Conservation (phyloP, 2,113 vertebrate species). For the Gila orcuttii region DNA sequence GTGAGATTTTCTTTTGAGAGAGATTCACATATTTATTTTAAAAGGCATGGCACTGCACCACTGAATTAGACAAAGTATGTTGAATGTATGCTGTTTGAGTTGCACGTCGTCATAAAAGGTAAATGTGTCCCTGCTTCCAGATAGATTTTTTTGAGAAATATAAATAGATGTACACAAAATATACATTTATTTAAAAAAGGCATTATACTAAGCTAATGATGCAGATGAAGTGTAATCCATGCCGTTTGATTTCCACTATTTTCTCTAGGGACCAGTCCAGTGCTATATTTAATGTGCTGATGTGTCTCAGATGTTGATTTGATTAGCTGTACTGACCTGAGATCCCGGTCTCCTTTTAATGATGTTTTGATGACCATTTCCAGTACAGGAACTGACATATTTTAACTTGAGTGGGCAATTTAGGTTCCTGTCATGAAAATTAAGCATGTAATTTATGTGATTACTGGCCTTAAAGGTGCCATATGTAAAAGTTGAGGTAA, state of each 20-base stretch:
- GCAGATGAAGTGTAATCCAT: neutral
- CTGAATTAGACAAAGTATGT: neutral
- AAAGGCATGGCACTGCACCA: neutral
- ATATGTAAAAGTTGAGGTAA: no score
- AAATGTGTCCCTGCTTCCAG: neutral
- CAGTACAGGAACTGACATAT: constrained; percentile 17
- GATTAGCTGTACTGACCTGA: neutral
- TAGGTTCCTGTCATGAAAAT: constrained; percentile 23
- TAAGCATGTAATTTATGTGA: neutral
- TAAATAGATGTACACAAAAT: neutral
- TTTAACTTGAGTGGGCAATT: constrained; percentile 17
- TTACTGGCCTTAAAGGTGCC: neutral
- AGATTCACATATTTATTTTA: neutral
- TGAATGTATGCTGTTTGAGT: neutral
- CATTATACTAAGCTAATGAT: neutral
- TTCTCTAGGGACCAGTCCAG: neutral
- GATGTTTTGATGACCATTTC: constrained; percentile 35
- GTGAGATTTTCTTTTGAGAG: neutral
- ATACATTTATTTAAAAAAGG: neutral
- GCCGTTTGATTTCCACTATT: neutral
- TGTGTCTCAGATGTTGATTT: neutral
- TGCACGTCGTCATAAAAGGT: neutral
- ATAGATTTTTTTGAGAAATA: neutral
- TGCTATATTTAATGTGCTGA: constrained; percentile 28
- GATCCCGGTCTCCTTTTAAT: constrained; percentile 22